Evolutionary conservation across 2,797 vertebrate genomes (phyloP).

Genomic region (Oophaga sylvatica): DNA sequence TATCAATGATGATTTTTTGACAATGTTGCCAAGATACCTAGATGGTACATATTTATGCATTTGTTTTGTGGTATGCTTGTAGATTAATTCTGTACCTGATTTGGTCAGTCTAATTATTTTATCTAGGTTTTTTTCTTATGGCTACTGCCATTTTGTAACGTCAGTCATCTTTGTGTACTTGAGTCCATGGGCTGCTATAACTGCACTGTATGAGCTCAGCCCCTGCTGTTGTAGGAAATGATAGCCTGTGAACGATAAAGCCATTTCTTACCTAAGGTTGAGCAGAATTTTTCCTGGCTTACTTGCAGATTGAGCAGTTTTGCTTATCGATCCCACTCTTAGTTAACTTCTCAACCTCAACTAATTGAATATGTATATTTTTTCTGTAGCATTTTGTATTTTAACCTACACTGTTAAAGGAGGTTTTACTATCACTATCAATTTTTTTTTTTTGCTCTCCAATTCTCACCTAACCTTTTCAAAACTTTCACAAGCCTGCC

Average conservation of each 20-base stretch:
- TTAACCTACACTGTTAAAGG: background rate
- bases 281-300: background rate
- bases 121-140: background rate
- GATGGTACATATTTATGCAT: background rate
- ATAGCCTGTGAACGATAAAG: background rate
- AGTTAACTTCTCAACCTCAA: background rate
- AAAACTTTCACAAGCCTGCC: too few relatives aligned
- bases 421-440: background rate
- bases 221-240: background rate
- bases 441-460: too few relatives aligned
- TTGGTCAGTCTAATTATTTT: background rate
- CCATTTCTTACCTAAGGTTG: background rate
- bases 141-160: background rate
- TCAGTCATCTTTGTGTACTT: background rate
- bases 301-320: background rate
- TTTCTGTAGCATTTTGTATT: background rate
- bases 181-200: background rate
- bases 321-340: background rate
- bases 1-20: background rate
- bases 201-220: background rate
- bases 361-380: background rate
- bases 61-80: background rate
- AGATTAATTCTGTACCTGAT: background rate
- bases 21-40: background rate
- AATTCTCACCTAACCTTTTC: too few relatives aligned